Conservation (phyloP, 2,797 vertebrate genomes). For the Phalloptychus januarius region DNA sequence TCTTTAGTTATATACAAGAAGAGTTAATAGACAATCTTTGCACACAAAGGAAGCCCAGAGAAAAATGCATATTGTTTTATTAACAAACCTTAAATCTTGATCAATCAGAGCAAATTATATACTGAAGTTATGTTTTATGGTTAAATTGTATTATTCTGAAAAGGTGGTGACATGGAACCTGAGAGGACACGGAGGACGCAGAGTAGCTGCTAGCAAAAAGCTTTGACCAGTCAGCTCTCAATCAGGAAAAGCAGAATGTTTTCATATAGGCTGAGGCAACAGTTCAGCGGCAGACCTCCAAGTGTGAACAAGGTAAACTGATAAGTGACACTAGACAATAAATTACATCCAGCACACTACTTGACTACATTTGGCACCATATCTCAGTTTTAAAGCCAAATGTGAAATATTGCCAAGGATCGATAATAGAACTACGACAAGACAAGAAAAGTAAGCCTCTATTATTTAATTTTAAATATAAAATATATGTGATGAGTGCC, state of each 20-base stretch:
- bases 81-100: not conserved
- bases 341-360: not conserved
- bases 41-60: not conserved
- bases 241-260: not conserved
- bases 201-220: not conserved
- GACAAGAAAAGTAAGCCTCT: not conserved
- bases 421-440: not conserved
- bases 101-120: not conserved
- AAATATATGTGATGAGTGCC: no score
- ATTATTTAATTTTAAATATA: no score
- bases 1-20: not conserved
- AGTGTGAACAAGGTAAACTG: constrained; percentile 18
- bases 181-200: not conserved
- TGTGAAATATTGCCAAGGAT: not conserved
- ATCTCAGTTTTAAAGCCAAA: not conserved
- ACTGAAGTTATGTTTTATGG: not conserved
- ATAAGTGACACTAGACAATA: not conserved
- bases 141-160: not conserved
- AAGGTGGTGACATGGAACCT: not conserved
- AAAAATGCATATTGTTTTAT: not conserved
- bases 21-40: not conserved
- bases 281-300: constrained; percentile 4
- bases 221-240: not conserved
- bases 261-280: not conserved
- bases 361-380: constrained; percentile 1